Conservation (phyloP, 2,113 vertebrate species). For the Callorhinus ursinus region DNA sequence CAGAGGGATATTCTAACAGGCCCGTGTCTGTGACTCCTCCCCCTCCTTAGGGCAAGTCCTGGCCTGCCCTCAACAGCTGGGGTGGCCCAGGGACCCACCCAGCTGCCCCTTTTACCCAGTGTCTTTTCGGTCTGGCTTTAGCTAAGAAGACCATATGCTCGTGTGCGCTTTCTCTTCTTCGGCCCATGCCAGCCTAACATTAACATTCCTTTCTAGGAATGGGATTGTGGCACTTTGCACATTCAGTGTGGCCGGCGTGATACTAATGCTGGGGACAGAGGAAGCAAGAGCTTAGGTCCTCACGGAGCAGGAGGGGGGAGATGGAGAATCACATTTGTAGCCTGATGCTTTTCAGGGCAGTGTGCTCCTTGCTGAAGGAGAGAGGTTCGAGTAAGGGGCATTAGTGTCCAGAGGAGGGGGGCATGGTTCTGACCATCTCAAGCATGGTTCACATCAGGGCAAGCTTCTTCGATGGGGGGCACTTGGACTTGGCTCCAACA, state of each 20-base stretch:
- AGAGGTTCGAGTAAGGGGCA: background rate
- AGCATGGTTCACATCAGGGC: background rate
- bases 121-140: background rate
- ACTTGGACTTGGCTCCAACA: background rate
- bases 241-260: background rate
- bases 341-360: background rate
- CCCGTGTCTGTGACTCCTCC: background rate
- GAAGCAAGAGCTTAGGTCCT: background rate
- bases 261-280: background rate
- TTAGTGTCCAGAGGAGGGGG: background rate
- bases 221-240: background rate
- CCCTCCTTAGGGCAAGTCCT: background rate
- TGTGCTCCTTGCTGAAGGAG: background rate
- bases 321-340: background rate
- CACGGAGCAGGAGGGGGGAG: background rate
- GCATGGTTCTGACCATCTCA: background rate
- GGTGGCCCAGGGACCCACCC: background rate
- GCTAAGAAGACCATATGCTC: slow-evolving; percentile 13
- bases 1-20: background rate
- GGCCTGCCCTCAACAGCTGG: background rate
- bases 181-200: background rate
- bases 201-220: background rate
- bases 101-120: background rate
- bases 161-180: background rate
- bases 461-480: background rate